Percentiles rank a stretch among this genome's conserved stretches.
phyloP scores from a whole-genome alignment of 2,113 vertebrate species.

The Pipa parva region DNA sequence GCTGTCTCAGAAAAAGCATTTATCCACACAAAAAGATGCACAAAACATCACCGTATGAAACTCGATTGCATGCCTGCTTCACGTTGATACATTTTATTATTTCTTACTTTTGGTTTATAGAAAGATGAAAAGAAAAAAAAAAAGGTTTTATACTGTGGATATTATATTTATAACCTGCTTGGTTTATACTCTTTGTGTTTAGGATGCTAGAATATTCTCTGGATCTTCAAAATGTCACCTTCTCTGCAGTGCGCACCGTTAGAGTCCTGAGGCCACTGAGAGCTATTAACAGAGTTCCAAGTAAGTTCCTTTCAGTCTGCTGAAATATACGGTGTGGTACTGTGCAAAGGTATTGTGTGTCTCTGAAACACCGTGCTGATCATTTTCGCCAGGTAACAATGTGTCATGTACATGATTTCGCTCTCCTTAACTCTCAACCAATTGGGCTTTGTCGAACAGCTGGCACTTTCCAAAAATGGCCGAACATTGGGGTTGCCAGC shows the following conservation, averaged over 20 bases:
- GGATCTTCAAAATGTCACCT: slow-evolving; percentile 95
- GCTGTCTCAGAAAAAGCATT: not conserved
- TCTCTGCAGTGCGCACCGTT: slow-evolving; percentile 92
- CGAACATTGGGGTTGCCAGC: not conserved
- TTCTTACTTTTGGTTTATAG: slow-evolving; percentile 17
- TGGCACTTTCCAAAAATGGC: too few species aligned
- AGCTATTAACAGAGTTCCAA: slow-evolving; percentile 97
- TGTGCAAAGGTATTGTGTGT: too few species aligned
- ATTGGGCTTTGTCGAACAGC: too few species aligned
- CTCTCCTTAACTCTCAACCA: too few species aligned
- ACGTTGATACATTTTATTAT: slow-evolving; percentile 13
- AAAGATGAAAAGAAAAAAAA: not conserved
- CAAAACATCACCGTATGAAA: not conserved
- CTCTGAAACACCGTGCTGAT: too few species aligned
- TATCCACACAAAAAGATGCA: not conserved
- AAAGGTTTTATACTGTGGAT: slow-evolving; percentile 44
- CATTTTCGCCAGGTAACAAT: too few species aligned
- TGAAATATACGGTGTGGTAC: too few species aligned
- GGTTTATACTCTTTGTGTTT: slow-evolving; percentile 38
- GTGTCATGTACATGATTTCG: too few species aligned
- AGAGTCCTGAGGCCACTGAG: slow-evolving; percentile 90
- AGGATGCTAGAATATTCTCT: slow-evolving; percentile 98
- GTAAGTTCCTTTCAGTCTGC: slow-evolving; percentile 61
- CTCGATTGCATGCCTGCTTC: not conserved
- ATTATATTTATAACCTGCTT: not conserved